Conservation (phyloP, 2,888 invertebrate genomes). For the Pyralis farinalis region DNA sequence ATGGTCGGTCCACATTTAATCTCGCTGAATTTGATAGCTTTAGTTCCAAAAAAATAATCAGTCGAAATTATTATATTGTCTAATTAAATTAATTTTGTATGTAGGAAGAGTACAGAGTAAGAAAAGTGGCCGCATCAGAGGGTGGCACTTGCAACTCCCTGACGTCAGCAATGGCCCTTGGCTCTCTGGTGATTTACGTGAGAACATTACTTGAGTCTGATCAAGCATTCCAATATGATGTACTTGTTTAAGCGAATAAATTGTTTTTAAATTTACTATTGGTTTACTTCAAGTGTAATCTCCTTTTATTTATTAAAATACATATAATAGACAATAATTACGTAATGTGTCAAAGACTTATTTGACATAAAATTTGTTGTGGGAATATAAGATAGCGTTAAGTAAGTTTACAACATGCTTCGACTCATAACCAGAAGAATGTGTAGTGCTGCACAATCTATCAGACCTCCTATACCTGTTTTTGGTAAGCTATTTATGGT, state of each 20-base stretch:
- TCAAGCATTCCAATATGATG: conserved; percentile 71
- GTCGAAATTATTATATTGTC: no score
- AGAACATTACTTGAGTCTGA: conserved; percentile 67
- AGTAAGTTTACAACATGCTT: conserved; percentile 26
- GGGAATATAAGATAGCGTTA: no score
- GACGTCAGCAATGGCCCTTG: conserved; percentile 69
- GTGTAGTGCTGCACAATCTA: conserved; percentile 24
- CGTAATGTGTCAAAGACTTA: no score
- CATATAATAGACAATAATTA: no score
- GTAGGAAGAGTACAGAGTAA: conserved; percentile 65
- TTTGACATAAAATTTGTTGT: no score
- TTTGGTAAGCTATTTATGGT: conserved; percentile 48
- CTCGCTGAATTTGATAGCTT: no score
- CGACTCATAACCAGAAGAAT: conserved; percentile 33
- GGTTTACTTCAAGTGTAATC: no score
- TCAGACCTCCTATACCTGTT: conserved; percentile 46
- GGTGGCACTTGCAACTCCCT: conserved; percentile 68
- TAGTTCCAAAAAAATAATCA: no score
- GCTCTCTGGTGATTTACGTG: conserved; percentile 58
- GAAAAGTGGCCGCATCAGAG: conserved; percentile 59
- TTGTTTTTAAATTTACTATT: neutral
- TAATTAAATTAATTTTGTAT: conserved; percentile 14
- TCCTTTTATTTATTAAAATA: no score
- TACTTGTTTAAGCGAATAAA: conserved; percentile 27
- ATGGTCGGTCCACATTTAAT: no score